Evolutionary conservation across 1,140 invertebrate species (phyloP).

Genomic region (Tetramorium parvispinum): DNA sequence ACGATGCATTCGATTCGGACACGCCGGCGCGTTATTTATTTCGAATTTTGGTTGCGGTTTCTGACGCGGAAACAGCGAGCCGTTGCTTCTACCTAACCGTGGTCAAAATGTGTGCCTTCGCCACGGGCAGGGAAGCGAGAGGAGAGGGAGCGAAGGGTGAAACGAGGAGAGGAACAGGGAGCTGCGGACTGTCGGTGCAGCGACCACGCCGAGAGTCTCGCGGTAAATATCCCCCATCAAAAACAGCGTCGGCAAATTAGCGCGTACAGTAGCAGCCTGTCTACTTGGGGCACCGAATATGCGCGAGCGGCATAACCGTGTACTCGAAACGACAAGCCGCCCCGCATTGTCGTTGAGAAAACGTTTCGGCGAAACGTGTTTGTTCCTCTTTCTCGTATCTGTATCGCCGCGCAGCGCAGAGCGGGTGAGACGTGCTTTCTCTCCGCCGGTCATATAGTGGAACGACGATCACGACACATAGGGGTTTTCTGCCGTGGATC

Average conservation of each 20-base stretch:
- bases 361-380: not conserved
- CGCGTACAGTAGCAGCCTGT: not conserved
- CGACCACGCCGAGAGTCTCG: not conserved
- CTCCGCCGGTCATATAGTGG: not conserved
- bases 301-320: not conserved
- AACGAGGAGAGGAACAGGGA: constrained; percentile 6
- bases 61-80: constrained; percentile 24
- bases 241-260: constrained; percentile 49
- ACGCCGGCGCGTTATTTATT: constrained; percentile 47
- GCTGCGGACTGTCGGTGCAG: not conserved
- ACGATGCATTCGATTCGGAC: constrained; percentile 13
- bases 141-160: not conserved
- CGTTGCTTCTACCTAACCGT: constrained; percentile 24
- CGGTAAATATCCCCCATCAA: constrained; percentile 38
- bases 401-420: not conserved
- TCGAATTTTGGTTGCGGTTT: constrained; percentile 44
- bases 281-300: constrained; percentile 18
- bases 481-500: not conserved
- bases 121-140: not conserved
- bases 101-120: constrained; percentile 5
- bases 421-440: not conserved
- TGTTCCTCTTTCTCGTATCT: not conserved
- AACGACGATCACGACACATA: constrained; percentile 10
- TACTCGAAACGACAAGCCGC: not conserved
- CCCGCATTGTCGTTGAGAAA: not conserved